phyloP scores from a whole-genome alignment of 2,797 vertebrate species.

The Pterois miles region DNA sequence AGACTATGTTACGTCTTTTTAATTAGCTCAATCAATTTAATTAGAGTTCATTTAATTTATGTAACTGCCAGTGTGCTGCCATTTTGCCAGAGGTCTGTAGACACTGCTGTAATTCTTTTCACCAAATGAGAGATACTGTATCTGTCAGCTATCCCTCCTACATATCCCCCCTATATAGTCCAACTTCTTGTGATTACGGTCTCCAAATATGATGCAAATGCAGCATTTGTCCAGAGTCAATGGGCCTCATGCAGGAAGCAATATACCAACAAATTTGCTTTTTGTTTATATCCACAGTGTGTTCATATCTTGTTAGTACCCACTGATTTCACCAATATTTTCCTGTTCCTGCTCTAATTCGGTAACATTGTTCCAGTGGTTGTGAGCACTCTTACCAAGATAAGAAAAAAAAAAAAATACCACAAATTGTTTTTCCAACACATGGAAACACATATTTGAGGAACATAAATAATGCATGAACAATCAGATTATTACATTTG shows the following conservation, averaged over 20 bases:
- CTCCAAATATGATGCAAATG: neutral
- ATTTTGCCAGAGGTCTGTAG: neutral
- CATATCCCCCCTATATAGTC: neutral
- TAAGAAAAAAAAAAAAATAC: too few species aligned
- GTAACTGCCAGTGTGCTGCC: neutral
- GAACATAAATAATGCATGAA: too few species aligned
- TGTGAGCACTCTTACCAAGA: too few species aligned
- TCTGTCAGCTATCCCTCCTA: neutral
- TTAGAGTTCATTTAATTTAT: neutral
- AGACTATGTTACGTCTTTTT: neutral
- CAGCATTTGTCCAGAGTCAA: neutral
- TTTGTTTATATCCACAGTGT: too few species aligned
- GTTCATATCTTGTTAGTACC: too few species aligned
- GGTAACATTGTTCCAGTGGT: too few species aligned
- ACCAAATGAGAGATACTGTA: neutral
- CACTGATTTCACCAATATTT: too few species aligned
- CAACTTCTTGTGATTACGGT: neutral
- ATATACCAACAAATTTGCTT: too few species aligned
- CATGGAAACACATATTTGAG: too few species aligned
- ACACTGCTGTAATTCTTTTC: neutral
- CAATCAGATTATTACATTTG: too few species aligned
- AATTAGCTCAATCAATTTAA: conserved; percentile 6
- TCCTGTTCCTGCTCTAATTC: too few species aligned
- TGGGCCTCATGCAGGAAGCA: neutral
- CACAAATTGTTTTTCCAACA: too few species aligned